Conservation (phyloP, 2,888 invertebrate species). For the Caenorhabditis sp. region DNA sequence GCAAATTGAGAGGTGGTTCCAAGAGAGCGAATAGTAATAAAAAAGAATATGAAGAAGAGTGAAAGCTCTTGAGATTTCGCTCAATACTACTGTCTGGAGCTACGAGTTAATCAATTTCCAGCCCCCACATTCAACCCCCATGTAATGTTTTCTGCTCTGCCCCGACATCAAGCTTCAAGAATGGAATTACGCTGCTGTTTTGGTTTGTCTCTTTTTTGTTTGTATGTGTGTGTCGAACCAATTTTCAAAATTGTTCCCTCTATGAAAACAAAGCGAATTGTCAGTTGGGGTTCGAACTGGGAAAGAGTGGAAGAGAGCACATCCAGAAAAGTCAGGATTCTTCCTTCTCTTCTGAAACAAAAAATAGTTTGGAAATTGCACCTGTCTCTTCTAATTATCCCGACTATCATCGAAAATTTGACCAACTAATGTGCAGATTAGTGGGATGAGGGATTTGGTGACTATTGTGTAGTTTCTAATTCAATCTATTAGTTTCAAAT, state of each 20-base stretch:
- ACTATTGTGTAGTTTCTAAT: too few relatives aligned
- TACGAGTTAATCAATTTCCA: constrained; percentile 35
- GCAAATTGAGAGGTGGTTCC: constrained; percentile 6
- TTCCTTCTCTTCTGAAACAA: too few relatives aligned
- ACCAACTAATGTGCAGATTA: too few relatives aligned
- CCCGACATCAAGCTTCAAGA: constrained; percentile 19
- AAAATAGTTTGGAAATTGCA: too few relatives aligned
- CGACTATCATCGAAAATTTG: too few relatives aligned
- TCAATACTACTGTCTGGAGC: constrained; percentile 7
- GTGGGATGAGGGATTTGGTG: too few relatives aligned
- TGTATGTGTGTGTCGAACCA: constrained; percentile 13
- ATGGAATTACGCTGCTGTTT: constrained; percentile 33
- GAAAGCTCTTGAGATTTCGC: constrained; percentile 15
- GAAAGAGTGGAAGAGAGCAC: too few relatives aligned
- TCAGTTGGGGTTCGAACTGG: not conserved
- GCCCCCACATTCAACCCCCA: not conserved
- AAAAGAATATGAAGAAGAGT: not conserved
- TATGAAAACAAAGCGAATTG: constrained; percentile 34
- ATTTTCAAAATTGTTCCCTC: constrained; percentile 32
- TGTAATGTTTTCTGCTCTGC: constrained; percentile 24
- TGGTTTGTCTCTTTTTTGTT: constrained; percentile 26
- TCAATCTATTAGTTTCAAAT: not conserved
- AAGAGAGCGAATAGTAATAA: constrained; percentile 3
- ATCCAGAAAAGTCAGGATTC: too few relatives aligned
- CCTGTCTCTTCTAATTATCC: too few relatives aligned